Conservation (phyloP, 2,113 vertebrate species). For the Upupa epops region DNA sequence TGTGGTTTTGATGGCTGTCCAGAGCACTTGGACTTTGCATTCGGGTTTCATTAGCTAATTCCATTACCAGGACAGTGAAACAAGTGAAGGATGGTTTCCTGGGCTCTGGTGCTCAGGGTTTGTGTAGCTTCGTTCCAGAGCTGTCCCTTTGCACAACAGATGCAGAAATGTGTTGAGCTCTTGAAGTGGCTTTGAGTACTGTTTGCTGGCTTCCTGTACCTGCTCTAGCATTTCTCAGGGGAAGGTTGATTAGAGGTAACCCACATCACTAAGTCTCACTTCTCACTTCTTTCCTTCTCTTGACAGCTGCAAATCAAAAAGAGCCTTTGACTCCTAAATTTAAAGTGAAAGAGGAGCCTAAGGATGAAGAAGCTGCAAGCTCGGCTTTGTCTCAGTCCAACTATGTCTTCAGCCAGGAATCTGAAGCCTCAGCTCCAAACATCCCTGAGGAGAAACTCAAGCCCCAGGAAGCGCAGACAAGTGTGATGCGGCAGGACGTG, state of each 20-base stretch:
- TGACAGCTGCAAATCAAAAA: constrained; percentile 95
- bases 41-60: not conserved
- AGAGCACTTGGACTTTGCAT: not conserved
- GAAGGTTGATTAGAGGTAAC: not conserved
- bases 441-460: constrained; percentile 80
- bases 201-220: not conserved
- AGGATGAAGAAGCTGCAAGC: constrained; percentile 82
- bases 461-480: constrained; percentile 79
- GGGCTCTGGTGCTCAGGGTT: not conserved
- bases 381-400: constrained; percentile 77
- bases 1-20: not conserved
- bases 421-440: constrained; percentile 63
- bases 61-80: not conserved
- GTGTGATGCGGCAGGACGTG: constrained; percentile 88
- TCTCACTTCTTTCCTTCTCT: constrained; percentile 41
- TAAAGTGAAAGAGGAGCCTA: constrained; percentile 93
- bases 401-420: constrained; percentile 84
- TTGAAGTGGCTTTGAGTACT: not conserved
- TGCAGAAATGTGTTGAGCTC: not conserved
- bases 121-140: not conserved
- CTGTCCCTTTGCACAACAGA: not conserved
- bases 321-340: constrained; percentile 90
- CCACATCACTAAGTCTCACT: not conserved
- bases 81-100: not conserved
- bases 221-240: not conserved